phyloP scores from a whole-genome alignment of 2,113 vertebrate genomes.

The Dermatemys mawii region DNA sequence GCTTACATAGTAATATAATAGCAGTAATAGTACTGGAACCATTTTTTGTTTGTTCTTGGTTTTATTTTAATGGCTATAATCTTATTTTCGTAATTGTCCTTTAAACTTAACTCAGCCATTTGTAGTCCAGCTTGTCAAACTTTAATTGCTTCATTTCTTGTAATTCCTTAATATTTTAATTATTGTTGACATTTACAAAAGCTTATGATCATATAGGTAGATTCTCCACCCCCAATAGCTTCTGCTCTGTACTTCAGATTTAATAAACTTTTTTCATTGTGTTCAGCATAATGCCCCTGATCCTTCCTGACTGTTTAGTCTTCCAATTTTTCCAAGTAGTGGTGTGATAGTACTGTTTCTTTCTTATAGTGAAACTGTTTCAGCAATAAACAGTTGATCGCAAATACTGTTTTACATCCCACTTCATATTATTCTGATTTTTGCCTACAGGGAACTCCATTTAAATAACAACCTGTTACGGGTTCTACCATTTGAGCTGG shows the following conservation, averaged over 20 bases:
- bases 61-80: constrained; percentile 1
- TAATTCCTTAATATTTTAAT: constrained; percentile 25
- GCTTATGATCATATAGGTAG: background rate
- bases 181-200: constrained; percentile 13
- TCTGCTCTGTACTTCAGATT: background rate
- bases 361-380: background rate
- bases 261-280: background rate
- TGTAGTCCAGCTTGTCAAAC: constrained; percentile 3
- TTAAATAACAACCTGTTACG: constrained; percentile 99
- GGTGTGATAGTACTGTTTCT: background rate
- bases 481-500: constrained; percentile 99
- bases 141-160: constrained; percentile 17
- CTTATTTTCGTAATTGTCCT: background rate
- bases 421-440: constrained; percentile 67
- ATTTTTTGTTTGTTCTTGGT: background rate
- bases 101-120: background rate
- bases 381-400: constrained; percentile 28
- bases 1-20: background rate
- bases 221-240: background rate
- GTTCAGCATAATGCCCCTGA: background rate
- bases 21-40: background rate
- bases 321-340: background rate
- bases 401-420: constrained; percentile 45
- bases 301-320: background rate
- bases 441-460: constrained; percentile 95